Evolutionary conservation across 1,140 invertebrate genomes (phyloP).

Genomic region (Gonatopus flavifemur): DNA sequence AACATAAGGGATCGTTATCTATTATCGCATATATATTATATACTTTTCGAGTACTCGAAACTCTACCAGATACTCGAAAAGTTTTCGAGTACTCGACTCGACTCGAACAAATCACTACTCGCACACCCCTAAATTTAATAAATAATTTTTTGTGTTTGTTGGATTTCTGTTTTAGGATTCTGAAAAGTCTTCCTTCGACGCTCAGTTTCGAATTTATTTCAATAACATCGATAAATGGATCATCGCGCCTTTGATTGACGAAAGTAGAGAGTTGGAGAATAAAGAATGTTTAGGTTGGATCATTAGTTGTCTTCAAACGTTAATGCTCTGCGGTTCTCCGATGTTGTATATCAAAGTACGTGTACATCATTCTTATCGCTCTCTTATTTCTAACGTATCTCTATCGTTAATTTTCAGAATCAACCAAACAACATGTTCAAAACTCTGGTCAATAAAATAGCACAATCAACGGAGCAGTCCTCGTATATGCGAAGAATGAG

Average conservation of each 20-base stretch:
- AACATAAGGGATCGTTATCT: too few relatives aligned
- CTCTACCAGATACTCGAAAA: too few relatives aligned
- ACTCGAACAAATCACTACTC: too few relatives aligned
- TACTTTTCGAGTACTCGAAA: too few relatives aligned
- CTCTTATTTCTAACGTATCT: constrained; percentile 7
- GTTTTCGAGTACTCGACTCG: too few relatives aligned
- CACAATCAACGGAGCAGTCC: constrained; percentile 39
- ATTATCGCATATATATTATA: too few relatives aligned
- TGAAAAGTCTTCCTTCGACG: constrained; percentile 28
- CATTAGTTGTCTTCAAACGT: constrained; percentile 45
- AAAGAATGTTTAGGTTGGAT: constrained; percentile 41
- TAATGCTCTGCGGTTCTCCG: constrained; percentile 43
- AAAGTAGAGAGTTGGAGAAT: constrained; percentile 36
- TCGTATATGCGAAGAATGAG: constrained; percentile 32
- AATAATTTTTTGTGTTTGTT: too few relatives aligned
- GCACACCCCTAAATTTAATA: too few relatives aligned
- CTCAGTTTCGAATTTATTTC: constrained; percentile 39
- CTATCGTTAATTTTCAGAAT: constrained; percentile 34
- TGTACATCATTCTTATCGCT: constrained; percentile 7
- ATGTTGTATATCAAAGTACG: constrained; percentile 44
- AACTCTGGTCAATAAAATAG: constrained; percentile 38
- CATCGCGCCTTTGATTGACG: constrained; percentile 41
- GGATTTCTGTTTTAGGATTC: too few relatives aligned
- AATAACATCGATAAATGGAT: constrained; percentile 52
- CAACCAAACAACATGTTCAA: constrained; percentile 43